Evolutionary conservation across 2,113 vertebrate species (phyloP).

Genomic region (Cephalopterus ornatus): DNA sequence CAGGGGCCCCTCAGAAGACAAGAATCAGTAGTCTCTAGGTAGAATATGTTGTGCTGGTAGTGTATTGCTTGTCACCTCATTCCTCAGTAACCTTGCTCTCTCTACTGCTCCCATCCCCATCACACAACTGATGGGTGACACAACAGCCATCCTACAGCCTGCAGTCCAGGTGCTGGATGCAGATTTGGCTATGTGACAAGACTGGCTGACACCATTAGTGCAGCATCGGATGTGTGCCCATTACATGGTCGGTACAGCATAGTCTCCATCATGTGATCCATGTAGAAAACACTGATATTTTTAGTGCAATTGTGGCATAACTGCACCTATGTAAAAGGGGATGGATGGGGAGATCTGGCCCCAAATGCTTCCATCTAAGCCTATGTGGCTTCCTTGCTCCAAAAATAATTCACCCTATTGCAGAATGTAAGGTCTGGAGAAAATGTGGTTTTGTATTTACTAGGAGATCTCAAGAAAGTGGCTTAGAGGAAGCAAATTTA

Average conservation of each 20-base stretch:
- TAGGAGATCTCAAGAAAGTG: neutral
- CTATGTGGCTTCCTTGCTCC: neutral
- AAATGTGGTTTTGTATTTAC: neutral
- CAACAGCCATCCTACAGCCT: neutral
- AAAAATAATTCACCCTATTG: neutral
- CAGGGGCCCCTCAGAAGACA: neutral
- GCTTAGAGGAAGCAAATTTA: neutral
- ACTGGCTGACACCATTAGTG: neutral
- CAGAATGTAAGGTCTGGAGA: neutral
- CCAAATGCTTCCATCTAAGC: neutral
- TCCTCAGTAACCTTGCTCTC: neutral
- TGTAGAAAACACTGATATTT: neutral
- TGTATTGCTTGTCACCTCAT: neutral
- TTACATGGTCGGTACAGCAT: too few species aligned
- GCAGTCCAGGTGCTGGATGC: neutral
- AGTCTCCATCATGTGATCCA: fast-evolving
- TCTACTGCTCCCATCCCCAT: neutral
- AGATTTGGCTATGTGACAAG: neutral
- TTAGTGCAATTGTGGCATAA: neutral
- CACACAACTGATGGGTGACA: neutral
- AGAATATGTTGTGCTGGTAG: neutral
- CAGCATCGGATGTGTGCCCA: neutral
- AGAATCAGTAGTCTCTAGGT: neutral
- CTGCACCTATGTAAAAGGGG: neutral
- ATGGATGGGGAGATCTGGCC: neutral